phyloP scores from a whole-genome alignment of 2,888 invertebrate genomes.

The Drosophila nr. perissopoda region DNA sequence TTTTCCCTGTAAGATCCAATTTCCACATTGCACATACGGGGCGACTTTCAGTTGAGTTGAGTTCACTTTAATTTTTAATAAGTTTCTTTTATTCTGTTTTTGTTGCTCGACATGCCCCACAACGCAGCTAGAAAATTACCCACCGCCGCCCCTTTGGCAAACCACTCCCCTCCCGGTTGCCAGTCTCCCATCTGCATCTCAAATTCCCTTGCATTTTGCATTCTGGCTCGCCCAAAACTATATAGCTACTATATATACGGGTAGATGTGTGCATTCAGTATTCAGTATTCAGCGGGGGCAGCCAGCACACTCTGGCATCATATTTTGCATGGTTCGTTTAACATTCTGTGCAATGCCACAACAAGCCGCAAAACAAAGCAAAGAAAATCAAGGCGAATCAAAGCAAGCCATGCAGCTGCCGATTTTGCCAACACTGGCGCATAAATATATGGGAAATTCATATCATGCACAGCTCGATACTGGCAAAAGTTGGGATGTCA shows the following conservation, averaged over 20 bases:
- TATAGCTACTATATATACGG: conserved; percentile 5
- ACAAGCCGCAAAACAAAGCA: conserved; percentile 40
- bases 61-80: conserved; percentile 46
- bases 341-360: conserved; percentile 71
- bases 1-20: conserved; percentile 41
- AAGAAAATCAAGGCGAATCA: conserved; percentile 23
- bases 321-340: conserved; percentile 81
- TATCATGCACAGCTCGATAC: conserved; percentile 29
- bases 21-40: conserved; percentile 48
- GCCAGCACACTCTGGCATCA: conserved; percentile 54
- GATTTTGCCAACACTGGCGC: conserved; percentile 10
- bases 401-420: conserved; percentile 48
- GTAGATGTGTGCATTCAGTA: not conserved
- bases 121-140: conserved; percentile 2
- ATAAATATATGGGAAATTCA: conserved; percentile 31
- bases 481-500: conserved; percentile 15
- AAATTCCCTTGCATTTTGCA: conserved; percentile 42
- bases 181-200: conserved; percentile 1
- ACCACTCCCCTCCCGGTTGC: not conserved
- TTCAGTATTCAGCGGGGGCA: conserved; percentile 8
- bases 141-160: not conserved
- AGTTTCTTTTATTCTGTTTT: conserved; percentile 28
- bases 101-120: conserved; percentile 33
- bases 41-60: conserved; percentile 10
- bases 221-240: conserved; percentile 44